Conservation (phyloP, 2,888 invertebrate species). For the Drosophila flavopinicola region DNA sequence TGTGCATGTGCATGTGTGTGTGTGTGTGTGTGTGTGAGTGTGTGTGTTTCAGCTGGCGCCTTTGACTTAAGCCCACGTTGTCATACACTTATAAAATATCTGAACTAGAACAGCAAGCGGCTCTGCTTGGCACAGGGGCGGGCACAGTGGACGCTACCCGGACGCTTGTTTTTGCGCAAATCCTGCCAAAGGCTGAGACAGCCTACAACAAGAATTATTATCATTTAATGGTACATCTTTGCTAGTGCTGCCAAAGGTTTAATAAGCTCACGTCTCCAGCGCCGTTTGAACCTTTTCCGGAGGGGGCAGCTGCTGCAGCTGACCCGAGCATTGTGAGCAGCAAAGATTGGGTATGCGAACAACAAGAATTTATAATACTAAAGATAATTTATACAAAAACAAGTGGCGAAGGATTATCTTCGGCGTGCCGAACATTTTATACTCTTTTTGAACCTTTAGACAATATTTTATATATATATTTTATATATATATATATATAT, state of each 20-base stretch:
- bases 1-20: slow-evolving; percentile 1
- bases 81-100: slow-evolving; percentile 76
- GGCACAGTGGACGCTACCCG: slow-evolving; percentile 14
- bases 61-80: slow-evolving; percentile 73
- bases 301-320: slow-evolving; percentile 9
- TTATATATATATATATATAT: too few species aligned
- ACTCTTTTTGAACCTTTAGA: too few species aligned
- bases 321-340: slow-evolving; percentile 15
- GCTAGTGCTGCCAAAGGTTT: slow-evolving; percentile 25
- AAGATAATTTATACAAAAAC: not conserved
- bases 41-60: slow-evolving; percentile 50
- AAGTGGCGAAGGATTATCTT: too few species aligned
- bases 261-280: slow-evolving; percentile 22
- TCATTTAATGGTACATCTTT: slow-evolving; percentile 61
- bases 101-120: slow-evolving; percentile 50
- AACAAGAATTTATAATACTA: too few species aligned
- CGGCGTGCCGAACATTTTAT: too few species aligned
- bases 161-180: slow-evolving; percentile 47
- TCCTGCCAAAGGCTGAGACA: slow-evolving; percentile 33
- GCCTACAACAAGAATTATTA: slow-evolving; percentile 63
- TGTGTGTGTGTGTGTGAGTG: slow-evolving; percentile 28
- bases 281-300: not conserved
- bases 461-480: too few species aligned
- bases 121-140: slow-evolving; percentile 2
- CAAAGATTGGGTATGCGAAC: not conserved